Evolutionary conservation across 2,888 invertebrate species (phyloP).

Genomic region (Lymantria dispar): DNA sequence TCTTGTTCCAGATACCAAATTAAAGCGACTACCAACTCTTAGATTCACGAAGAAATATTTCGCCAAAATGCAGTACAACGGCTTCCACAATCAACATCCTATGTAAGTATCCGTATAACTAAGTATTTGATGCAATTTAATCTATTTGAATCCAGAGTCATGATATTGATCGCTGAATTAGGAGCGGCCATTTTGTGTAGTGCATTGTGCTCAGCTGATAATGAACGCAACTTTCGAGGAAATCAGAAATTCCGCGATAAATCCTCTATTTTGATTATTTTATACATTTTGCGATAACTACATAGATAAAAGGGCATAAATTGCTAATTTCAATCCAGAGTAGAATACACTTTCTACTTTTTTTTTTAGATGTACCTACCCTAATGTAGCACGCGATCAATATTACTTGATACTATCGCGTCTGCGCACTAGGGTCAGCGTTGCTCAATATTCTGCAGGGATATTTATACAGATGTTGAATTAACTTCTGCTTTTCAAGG

Average conservation of each 20-base stretch:
- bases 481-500: background rate
- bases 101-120: slow-evolving; percentile 56
- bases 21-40: slow-evolving; percentile 62
- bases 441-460: background rate
- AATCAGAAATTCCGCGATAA: slow-evolving; percentile 29
- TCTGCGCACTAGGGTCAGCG: background rate
- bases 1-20: slow-evolving; percentile 68
- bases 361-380: background rate
- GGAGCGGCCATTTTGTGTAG: slow-evolving; percentile 80
- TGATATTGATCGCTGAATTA: slow-evolving; percentile 29
- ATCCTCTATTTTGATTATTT: background rate
- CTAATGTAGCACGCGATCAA: background rate
- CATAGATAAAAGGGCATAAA: too few relatives aligned
- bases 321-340: background rate
- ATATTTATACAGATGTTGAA: background rate
- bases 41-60: slow-evolving; percentile 39
- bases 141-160: slow-evolving; percentile 6
- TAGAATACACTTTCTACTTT: background rate
- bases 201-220: slow-evolving; percentile 60
- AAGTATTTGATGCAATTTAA: slow-evolving; percentile 3
- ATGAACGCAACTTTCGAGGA: slow-evolving; percentile 44
- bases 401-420: background rate
- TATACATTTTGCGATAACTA: background rate
- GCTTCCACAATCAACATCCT: slow-evolving; percentile 77
- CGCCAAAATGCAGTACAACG: slow-evolving; percentile 78